Percentiles rank a stretch among this genome's conserved stretches.
Conservation (phyloP, 2,888 invertebrate genomes). For the Rhagium mordax region DNA sequence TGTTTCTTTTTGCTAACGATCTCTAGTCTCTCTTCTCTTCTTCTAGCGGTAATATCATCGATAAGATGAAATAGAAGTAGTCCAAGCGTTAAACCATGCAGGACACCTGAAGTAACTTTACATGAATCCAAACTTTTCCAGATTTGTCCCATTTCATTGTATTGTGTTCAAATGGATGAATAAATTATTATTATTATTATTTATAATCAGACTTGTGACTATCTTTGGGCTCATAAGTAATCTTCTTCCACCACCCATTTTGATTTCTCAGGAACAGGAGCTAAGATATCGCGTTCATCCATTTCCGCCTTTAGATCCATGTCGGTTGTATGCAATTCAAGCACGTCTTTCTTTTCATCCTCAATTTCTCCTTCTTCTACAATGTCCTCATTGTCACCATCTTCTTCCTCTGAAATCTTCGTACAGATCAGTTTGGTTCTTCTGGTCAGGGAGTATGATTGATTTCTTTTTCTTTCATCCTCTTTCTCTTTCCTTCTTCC, state of each 20-base stretch:
- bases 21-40: constrained; percentile 75
- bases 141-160: constrained; percentile 72
- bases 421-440: constrained; percentile 69
- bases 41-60: too few relatives aligned
- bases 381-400: constrained; percentile 47
- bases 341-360: constrained; percentile 73
- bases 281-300: constrained; percentile 76
- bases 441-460: constrained; percentile 28
- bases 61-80: too few relatives aligned
- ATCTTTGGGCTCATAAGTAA: constrained; percentile 55
- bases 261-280: constrained; percentile 84
- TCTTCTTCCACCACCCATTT: constrained; percentile 92
- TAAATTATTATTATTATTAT: too few relatives aligned
- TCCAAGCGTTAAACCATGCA: too few relatives aligned
- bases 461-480: constrained; percentile 27
- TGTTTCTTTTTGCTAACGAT: constrained; percentile 71
- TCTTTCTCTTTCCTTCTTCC: constrained; percentile 74
- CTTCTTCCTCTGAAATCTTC: constrained; percentile 71
- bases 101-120: too few relatives aligned
- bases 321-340: constrained; percentile 76
- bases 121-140: too few relatives aligned
- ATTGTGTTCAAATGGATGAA: too few relatives aligned
- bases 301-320: constrained; percentile 72
- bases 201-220: constrained; percentile 61
- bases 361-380: constrained; percentile 56